These are phyloP conservation scores for Griposia aprilina DNA, from an alignment of 2,888 invertebrate genomes.

Conservation along the genomic window DNA sequence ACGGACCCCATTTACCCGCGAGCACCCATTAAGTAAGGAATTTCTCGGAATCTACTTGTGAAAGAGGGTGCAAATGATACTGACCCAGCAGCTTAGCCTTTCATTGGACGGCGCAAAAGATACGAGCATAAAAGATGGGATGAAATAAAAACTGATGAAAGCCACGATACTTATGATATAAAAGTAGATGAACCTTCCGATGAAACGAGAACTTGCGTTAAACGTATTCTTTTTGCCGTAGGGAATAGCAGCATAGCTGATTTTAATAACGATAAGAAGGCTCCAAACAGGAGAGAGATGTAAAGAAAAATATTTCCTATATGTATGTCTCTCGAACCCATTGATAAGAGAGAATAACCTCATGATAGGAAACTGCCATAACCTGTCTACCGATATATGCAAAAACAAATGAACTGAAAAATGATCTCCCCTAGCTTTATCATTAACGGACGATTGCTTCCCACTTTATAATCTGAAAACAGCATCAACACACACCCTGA, in stretches of 20 bases:
- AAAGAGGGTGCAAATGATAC: conserved; percentile 65
- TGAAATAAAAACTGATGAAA: conserved; percentile 43
- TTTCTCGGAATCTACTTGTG: conserved; percentile 44
- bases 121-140: conserved; percentile 31
- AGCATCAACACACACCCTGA: conserved; percentile 6
- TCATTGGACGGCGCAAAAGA: conserved; percentile 35
- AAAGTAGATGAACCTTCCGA: background rate
- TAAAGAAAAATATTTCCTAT: background rate
- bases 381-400: background rate
- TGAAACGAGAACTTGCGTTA: conserved; percentile 4
- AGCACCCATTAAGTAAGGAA: conserved; percentile 58
- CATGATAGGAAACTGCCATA: too few relatives aligned
- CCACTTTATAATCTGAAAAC: conserved; percentile 13
- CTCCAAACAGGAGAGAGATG: background rate
- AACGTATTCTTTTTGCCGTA: conserved; percentile 6
- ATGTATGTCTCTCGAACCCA: background rate
- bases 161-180: background rate
- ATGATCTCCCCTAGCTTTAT: background rate
- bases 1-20: conserved; percentile 45
- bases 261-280: conserved; percentile 13
- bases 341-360: background rate
- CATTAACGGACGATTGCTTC: background rate
- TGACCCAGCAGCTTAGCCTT: conserved; percentile 39
- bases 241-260: background rate
- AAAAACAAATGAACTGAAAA: conserved; percentile 9